These are phyloP conservation scores for Agonum fuliginosum DNA, from an alignment of 2,888 invertebrate genomes.

Conservation along the genomic window DNA sequence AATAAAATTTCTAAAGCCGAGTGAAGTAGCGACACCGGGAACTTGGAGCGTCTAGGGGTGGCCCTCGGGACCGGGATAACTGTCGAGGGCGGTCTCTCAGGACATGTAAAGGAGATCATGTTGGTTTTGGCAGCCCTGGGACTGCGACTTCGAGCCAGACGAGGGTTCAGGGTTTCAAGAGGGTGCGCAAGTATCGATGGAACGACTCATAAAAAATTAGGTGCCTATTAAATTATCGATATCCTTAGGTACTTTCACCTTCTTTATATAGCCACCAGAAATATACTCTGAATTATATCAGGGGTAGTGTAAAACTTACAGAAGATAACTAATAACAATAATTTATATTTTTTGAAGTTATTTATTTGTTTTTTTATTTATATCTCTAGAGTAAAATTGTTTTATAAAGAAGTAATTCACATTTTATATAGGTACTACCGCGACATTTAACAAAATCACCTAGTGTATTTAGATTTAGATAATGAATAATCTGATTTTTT, in stretches of 20 bases:
- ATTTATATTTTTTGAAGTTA: too few species aligned
- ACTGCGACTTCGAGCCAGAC: not conserved
- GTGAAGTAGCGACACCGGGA: constrained; percentile 35
- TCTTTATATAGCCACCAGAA: not conserved
- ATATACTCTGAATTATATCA: constrained; percentile 10
- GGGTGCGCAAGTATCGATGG: constrained; percentile 37
- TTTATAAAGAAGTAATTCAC: too few species aligned
- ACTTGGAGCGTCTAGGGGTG: not conserved
- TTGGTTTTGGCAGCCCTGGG: constrained; percentile 42
- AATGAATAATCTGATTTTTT: too few species aligned
- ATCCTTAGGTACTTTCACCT: constrained; percentile 10
- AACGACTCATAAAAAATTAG: constrained; percentile 41
- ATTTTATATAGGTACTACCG: too few species aligned
- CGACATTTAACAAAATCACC: too few species aligned
- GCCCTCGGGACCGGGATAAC: constrained; percentile 15
- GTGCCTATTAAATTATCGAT: constrained; percentile 34
- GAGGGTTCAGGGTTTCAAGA: constrained; percentile 18
- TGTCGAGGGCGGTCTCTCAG: constrained; percentile 25
- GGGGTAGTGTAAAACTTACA: too few species aligned
- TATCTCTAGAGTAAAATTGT: too few species aligned
- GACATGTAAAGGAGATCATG: constrained; percentile 57
- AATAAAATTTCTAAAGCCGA: constrained; percentile 56
- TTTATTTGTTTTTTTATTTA: too few species aligned
- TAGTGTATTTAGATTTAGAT: too few species aligned
- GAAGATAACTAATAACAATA: too few species aligned